phyloP scores from a whole-genome alignment of 2,888 invertebrate genomes.

The Pyrrhosoma nymphula region DNA sequence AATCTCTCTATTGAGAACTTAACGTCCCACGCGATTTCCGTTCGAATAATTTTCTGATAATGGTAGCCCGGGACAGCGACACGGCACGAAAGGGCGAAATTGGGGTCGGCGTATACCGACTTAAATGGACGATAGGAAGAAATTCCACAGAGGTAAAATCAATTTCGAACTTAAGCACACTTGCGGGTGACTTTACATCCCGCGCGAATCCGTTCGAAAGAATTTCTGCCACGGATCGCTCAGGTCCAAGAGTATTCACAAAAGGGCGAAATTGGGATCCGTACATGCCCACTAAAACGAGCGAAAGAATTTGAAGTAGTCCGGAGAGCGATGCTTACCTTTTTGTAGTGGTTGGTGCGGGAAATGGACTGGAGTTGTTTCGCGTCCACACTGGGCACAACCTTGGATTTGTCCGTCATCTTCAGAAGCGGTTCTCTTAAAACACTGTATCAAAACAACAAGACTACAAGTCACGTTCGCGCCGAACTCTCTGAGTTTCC shows the following conservation, averaged over 20 bases:
- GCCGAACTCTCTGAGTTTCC: neutral
- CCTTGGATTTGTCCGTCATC: conserved; percentile 28
- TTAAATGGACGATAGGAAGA: too few relatives aligned
- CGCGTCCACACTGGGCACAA: conserved; percentile 74
- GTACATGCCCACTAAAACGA: neutral
- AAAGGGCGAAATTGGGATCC: neutral
- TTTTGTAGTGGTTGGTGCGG: conserved; percentile 94
- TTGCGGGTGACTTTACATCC: too few relatives aligned
- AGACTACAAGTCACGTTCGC: neutral
- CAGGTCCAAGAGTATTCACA: neutral
- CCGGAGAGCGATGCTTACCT: conserved; percentile 78
- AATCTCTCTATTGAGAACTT: neutral
- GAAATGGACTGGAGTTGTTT: conserved; percentile 85
- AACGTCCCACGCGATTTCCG: neutral
- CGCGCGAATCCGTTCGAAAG: neutral
- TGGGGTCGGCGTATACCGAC: too few relatives aligned
- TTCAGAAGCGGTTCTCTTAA: conserved; percentile 73
- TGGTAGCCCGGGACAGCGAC: too few relatives aligned
- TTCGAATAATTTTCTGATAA: too few relatives aligned
- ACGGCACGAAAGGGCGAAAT: too few relatives aligned
- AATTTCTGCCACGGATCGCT: neutral
- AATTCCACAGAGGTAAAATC: too few relatives aligned
- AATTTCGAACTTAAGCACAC: too few relatives aligned
- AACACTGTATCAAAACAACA: conserved; percentile 73
- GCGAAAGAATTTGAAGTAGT: neutral